Percentiles rank a stretch among this genome's conserved stretches.
Evolutionary conservation across 2,113 vertebrate genomes (phyloP).

Genomic region (Albula goreensis): DNA sequence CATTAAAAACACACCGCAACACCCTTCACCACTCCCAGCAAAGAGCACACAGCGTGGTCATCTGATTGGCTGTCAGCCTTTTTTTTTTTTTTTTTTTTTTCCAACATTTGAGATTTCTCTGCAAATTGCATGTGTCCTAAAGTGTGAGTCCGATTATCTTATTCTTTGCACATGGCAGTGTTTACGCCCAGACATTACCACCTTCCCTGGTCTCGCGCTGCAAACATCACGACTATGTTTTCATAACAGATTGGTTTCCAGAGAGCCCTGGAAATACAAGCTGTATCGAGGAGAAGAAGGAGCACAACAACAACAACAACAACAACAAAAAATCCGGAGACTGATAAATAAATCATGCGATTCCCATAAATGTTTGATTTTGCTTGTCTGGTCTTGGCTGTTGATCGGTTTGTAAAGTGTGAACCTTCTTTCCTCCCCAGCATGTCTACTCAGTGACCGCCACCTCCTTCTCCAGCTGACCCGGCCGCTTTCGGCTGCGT

Average conservation of each 20-base stretch:
- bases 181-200: not conserved
- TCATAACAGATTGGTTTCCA: not conserved
- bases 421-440: constrained; percentile 10
- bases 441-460: constrained; percentile 15
- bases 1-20: not conserved
- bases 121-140: not conserved
- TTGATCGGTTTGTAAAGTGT: not conserved
- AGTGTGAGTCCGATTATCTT: not conserved
- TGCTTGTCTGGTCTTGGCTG: not conserved
- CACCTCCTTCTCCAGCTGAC: constrained; percentile 12
- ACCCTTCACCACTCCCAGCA: not conserved
- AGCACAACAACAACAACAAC: not conserved
- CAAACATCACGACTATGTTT: not conserved
- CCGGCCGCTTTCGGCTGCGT: not conserved
- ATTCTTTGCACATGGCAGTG: not conserved
- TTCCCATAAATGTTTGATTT: constrained; percentile 22
- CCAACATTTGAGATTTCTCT: no score
- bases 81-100: no score
- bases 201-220: not conserved
- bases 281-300: not conserved
- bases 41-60: not conserved
- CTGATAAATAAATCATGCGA: not conserved
- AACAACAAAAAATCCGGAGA: constrained; percentile 3
- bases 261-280: not conserved
- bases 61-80: not conserved